These are phyloP conservation scores for Sminthurinus aureus DNA, from an alignment of 2,888 invertebrate species.

Conservation along the genomic window DNA sequence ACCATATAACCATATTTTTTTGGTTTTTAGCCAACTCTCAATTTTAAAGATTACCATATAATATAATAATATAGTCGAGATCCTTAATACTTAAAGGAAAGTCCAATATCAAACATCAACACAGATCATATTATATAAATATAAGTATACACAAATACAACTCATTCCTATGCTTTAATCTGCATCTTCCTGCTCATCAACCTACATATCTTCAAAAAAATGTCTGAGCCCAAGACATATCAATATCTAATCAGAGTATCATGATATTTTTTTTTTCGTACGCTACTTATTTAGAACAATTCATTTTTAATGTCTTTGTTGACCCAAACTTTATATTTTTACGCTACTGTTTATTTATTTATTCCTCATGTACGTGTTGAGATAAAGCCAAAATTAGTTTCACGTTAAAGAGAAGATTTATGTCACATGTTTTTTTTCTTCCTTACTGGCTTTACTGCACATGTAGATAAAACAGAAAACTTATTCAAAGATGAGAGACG, in stretches of 20 bases:
- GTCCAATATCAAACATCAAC: too few relatives aligned
- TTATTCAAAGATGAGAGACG: too few relatives aligned
- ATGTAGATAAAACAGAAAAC: too few relatives aligned
- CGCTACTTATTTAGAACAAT: not conserved
- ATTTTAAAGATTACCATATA: conserved; percentile 5
- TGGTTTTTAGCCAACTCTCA: not conserved
- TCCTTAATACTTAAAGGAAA: not conserved
- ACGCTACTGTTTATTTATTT: not conserved
- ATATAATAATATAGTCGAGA: not conserved
- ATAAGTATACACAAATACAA: not conserved
- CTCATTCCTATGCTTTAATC: not conserved
- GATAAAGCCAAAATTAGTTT: not conserved
- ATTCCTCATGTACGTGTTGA: not conserved
- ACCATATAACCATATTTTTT: not conserved
- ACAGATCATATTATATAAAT: too few relatives aligned
- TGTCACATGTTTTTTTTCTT: too few relatives aligned
- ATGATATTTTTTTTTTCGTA: not conserved
- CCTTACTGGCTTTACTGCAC: too few relatives aligned
- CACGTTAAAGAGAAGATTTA: not conserved
- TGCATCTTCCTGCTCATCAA: not conserved
- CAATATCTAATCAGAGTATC: not conserved
- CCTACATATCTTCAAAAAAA: not conserved
- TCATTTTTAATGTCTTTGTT: not conserved
- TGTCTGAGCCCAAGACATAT: not conserved
- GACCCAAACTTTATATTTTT: not conserved